phyloP scores from a whole-genome alignment of 2,797 vertebrate genomes.

The Sus cebifrons region DNA sequence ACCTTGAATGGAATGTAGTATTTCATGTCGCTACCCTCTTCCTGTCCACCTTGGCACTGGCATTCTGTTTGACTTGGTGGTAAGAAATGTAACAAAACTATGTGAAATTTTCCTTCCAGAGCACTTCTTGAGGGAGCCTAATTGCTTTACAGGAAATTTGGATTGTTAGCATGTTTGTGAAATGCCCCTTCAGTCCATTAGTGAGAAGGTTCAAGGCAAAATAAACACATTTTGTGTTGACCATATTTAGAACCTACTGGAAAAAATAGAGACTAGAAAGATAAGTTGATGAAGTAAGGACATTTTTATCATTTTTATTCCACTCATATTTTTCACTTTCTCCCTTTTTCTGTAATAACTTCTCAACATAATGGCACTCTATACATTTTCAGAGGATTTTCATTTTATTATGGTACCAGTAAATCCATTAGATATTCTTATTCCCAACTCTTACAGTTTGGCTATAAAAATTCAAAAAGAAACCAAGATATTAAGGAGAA shows the following conservation, averaged over 20 bases:
- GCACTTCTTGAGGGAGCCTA: neutral
- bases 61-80: slow-evolving; percentile 40
- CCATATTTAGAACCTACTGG: neutral
- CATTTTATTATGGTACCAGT: neutral
- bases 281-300: slow-evolving; percentile 1
- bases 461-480: slow-evolving; percentile 57
- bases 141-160: neutral
- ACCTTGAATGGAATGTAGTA: neutral
- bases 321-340: neutral
- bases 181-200: neutral
- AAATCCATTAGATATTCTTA: slow-evolving; percentile 67
- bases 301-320: slow-evolving; percentile 17
- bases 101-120: slow-evolving; percentile 36
- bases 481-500: neutral
- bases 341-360: slow-evolving; percentile 47
- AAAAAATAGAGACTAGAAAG: slow-evolving; percentile 17
- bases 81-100: slow-evolving; percentile 48
- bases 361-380: slow-evolving; percentile 9
- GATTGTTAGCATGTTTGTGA: neutral
- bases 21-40: neutral
- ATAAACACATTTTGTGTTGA: slow-evolving; percentile 6
- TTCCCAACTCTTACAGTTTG: neutral
- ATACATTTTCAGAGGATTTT: slow-evolving; percentile 62
- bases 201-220: slow-evolving; percentile 36
- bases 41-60: neutral